These are phyloP conservation scores for Triops cancriformis DNA, from an alignment of 1,140 invertebrate genomes.

Conservation along the genomic window DNA sequence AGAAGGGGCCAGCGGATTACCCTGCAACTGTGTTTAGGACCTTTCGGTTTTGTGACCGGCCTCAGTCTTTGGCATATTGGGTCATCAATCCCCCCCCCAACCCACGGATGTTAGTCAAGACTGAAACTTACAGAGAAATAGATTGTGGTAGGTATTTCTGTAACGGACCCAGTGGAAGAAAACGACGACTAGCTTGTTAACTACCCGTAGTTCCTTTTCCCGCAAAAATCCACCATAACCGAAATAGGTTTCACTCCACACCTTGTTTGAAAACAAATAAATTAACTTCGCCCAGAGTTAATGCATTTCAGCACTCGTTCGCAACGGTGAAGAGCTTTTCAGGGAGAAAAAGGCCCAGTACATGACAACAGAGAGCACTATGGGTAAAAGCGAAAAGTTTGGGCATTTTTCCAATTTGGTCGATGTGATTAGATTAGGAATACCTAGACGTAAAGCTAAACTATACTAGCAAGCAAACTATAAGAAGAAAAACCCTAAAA, in stretches of 20 bases:
- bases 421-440: no score
- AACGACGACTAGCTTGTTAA: neutral
- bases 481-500: no score
- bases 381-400: neutral
- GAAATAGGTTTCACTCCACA: neutral
- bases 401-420: neutral
- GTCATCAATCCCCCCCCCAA: neutral
- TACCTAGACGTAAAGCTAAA: no score
- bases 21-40: neutral
- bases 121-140: neutral
- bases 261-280: neutral
- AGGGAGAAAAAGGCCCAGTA: neutral
- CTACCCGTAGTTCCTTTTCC: neutral
- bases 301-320: neutral
- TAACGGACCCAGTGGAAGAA: neutral
- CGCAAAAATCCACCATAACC: neutral
- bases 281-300: neutral
- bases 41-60: neutral
- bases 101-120: neutral
- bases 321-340: neutral
- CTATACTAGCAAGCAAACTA: no score
- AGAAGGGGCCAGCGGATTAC: neutral
- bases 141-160: neutral
- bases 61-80: constrained; percentile 1
- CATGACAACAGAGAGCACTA: neutral